Conservation (phyloP, 2,888 invertebrate species). For the Shargacucullia verbasci region DNA sequence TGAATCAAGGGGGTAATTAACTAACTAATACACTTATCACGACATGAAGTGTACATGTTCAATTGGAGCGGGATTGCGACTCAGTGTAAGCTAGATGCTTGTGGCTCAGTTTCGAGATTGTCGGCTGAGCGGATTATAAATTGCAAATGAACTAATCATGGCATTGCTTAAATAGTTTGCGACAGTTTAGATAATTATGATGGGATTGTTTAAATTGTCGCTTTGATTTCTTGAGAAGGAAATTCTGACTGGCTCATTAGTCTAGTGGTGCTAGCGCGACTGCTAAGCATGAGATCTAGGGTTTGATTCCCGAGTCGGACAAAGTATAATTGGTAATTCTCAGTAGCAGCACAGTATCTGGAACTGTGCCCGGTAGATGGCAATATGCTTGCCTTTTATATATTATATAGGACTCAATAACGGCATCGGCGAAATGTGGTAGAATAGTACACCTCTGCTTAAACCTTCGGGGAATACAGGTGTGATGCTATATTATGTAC, state of each 20-base stretch:
- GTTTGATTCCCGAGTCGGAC: too few species aligned
- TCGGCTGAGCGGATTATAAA: conserved; percentile 41
- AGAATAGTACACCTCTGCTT: too few species aligned
- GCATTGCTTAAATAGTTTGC: conserved; percentile 34
- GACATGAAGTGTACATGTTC: conserved; percentile 69
- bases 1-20: conserved; percentile 84
- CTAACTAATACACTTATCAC: conserved; percentile 80
- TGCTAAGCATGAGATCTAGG: too few species aligned
- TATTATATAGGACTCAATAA: too few species aligned
- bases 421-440: too few species aligned
- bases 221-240: not conserved
- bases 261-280: too few species aligned
- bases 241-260: not conserved
- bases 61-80: conserved; percentile 64
- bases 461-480: too few species aligned
- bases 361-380: too few species aligned
- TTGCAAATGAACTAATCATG: conserved; percentile 41
- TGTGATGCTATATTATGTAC: too few species aligned
- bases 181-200: conserved; percentile 20
- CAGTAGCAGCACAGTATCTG: too few species aligned
- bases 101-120: conserved; percentile 34
- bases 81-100: conserved; percentile 38
- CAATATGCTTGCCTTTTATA: too few species aligned
- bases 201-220: not conserved
- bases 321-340: too few species aligned